These are phyloP conservation scores for Aegithalos caudatus DNA, from an alignment of 2,113 vertebrate species.

Conservation along the genomic window DNA sequence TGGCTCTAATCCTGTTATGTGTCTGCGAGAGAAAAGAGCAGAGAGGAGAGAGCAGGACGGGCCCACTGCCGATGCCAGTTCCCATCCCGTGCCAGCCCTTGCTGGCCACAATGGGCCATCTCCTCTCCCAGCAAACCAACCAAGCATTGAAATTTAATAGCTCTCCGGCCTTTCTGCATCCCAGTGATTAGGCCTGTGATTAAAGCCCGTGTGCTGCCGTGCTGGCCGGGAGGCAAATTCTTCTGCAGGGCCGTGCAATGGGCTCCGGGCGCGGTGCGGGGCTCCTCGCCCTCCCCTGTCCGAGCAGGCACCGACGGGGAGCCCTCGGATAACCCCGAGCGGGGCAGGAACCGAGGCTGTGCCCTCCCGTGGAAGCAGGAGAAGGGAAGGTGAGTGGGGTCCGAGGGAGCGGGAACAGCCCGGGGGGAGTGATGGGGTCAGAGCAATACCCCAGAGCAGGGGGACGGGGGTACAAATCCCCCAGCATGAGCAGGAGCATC, in stretches of 20 bases:
- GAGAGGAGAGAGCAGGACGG: not conserved
- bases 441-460: too few relatives aligned
- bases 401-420: too few relatives aligned
- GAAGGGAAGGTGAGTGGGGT: too few relatives aligned
- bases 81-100: conserved; percentile 15
- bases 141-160: conserved; percentile 35
- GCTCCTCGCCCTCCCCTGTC: too few relatives aligned
- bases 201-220: not conserved
- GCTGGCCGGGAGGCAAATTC: not conserved
- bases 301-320: too few relatives aligned
- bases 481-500: too few relatives aligned
- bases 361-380: too few relatives aligned
- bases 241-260: not conserved
- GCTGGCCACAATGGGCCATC: not conserved
- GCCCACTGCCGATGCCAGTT: conserved; percentile 2
- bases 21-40: conserved; percentile 32
- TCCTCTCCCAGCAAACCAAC: not conserved
- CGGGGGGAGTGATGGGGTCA: too few relatives aligned
- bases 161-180: not conserved
- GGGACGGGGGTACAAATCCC: too few relatives aligned
- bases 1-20: conserved; percentile 38
- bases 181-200: not conserved
- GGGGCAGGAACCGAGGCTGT: too few relatives aligned
- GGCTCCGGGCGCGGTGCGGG: too few relatives aligned
- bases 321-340: too few relatives aligned